phyloP scores from a whole-genome alignment of 2,797 vertebrate species.

The Gymnoscopelus microlampas region DNA sequence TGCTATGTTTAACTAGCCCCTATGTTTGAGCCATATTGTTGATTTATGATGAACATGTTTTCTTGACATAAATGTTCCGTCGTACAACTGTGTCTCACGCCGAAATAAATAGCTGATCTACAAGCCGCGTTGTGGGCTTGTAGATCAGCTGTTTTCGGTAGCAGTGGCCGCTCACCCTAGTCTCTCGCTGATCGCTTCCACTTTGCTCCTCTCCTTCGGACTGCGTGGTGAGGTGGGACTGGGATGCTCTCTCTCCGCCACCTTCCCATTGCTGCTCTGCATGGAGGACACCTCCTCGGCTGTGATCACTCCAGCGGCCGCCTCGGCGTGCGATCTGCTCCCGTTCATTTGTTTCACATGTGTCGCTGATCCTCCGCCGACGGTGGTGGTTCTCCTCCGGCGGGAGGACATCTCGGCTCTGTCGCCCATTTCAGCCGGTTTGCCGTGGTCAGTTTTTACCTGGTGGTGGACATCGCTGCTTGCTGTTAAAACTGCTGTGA shows the following conservation, averaged over 20 bases:
- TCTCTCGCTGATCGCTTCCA: slow-evolving; percentile 60
- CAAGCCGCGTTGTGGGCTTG: too few relatives aligned
- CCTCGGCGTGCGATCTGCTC: slow-evolving; percentile 56
- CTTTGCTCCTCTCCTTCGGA: slow-evolving; percentile 57
- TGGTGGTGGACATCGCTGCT: slow-evolving; percentile 44
- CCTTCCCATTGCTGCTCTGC: slow-evolving; percentile 35
- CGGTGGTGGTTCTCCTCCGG: slow-evolving; percentile 75
- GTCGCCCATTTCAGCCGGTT: slow-evolving; percentile 74
- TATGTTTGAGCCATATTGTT: too few relatives aligned
- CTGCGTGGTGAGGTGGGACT: neutral
- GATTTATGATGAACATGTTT: too few relatives aligned
- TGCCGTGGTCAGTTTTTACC: slow-evolving; percentile 32
- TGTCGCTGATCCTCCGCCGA: slow-evolving; percentile 48
- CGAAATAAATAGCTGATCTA: too few relatives aligned
- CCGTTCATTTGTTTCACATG: slow-evolving; percentile 68
- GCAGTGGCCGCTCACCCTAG: slow-evolving; percentile 69
- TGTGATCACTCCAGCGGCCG: slow-evolving; percentile 41
- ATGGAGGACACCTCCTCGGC: slow-evolving; percentile 31
- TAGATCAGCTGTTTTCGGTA: neutral
- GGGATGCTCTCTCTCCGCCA: slow-evolving; percentile 29
- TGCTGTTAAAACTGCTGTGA: too few relatives aligned
- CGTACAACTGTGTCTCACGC: too few relatives aligned
- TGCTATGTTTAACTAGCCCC: too few relatives aligned
- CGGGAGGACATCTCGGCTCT: slow-evolving; percentile 64
- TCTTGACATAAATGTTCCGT: too few relatives aligned